Evolutionary conservation across 2,113 vertebrate genomes (phyloP), one percentile per base, ranked within the genome.

Genomic region (Leucopsar rothschildi): DNA sequence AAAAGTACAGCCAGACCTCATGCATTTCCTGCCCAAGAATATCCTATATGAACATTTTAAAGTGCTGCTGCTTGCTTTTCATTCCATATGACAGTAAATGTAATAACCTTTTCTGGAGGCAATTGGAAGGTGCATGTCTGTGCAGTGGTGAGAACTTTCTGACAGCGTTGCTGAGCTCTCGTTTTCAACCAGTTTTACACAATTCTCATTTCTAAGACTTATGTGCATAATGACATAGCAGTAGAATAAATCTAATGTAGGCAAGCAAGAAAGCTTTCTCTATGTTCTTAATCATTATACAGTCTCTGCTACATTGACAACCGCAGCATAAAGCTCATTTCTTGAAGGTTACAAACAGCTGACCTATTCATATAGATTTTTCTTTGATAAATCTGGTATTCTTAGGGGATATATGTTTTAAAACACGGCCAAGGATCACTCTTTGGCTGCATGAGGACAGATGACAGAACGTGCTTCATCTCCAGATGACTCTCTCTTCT

Each of bases 211-310:
- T 85, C 55, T 73, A 69, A 79, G 70, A 90, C 2, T 3, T 87
- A 86, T 57, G 52, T 77, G 76, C 68, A 63, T 60, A 88, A 77
- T 53, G n/a, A 61, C 55, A 85, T 45, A 91, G 80, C 61, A 82
- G 37, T 28, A 66, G 66, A 85, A 92, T 88, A 95, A 95, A 97
- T 92, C 75, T 82, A 80, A 88, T 0, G 5, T 13, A 92, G 77
- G 60, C 81, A 95, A 95, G 68, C 66, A 94, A 82, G 75, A 76
- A 94, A 88, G 76, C 63, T 93, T 93, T 82, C 37, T 45, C 61
- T 49, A 12, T 55, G 61, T 65, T 71, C 76, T 91, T 91, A 85
- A 90, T 95, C 90, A 88, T 63, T 72, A 61, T 24, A 57, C 17
- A 60, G 59, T 50, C 71, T 88, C 55, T 80, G 59, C 61, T 91